Percentiles rank a stretch among this genome's conserved stretches.
Evolutionary conservation across 2,113 vertebrate genomes (phyloP).

Genomic region (Festucalex cinctus): DNA sequence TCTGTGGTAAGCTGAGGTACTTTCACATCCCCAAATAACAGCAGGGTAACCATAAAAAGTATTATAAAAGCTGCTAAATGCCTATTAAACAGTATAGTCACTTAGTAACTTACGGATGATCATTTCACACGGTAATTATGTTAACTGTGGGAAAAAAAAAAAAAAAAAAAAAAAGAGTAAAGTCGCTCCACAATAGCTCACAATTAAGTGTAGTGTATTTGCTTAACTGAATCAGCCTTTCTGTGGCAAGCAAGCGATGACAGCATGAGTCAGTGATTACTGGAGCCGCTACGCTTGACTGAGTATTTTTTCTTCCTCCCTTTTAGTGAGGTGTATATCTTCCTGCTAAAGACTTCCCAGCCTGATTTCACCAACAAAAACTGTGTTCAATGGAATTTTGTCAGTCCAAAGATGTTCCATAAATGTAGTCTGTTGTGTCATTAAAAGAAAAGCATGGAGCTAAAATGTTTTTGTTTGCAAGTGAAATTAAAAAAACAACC

Average conservation of each 20-base stretch:
- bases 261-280: slow-evolving; percentile 46
- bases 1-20: slow-evolving; percentile 36
- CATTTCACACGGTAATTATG: slow-evolving; percentile 5
- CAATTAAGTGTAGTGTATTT: slow-evolving; percentile 11
- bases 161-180: slow-evolving; percentile 7
- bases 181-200: slow-evolving; percentile 17
- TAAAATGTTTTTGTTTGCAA: background rate
- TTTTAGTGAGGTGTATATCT: background rate
- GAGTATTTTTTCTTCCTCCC: slow-evolving; percentile 21
- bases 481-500: background rate
- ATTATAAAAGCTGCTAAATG: slow-evolving; percentile 35
- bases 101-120: slow-evolving; percentile 7
- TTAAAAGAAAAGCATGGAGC: background rate
- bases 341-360: slow-evolving; percentile 8
- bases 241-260: slow-evolving; percentile 7
- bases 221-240: slow-evolving; percentile 12
- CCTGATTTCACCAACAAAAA: slow-evolving; percentile 5
- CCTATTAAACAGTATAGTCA: slow-evolving; percentile 3
- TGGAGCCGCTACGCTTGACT: slow-evolving; percentile 23
- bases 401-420: slow-evolving; percentile 6
- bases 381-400: slow-evolving; percentile 11
- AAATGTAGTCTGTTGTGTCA: slow-evolving; percentile 10
- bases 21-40: slow-evolving; percentile 47
- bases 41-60: slow-evolving; percentile 37
- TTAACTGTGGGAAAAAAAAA: slow-evolving; percentile 16